These are phyloP conservation scores for Mastigias papua DNA, from an alignment of 30 jellyfish, hydroid and myxozoan genomes.

Conservation along the genomic window DNA sequence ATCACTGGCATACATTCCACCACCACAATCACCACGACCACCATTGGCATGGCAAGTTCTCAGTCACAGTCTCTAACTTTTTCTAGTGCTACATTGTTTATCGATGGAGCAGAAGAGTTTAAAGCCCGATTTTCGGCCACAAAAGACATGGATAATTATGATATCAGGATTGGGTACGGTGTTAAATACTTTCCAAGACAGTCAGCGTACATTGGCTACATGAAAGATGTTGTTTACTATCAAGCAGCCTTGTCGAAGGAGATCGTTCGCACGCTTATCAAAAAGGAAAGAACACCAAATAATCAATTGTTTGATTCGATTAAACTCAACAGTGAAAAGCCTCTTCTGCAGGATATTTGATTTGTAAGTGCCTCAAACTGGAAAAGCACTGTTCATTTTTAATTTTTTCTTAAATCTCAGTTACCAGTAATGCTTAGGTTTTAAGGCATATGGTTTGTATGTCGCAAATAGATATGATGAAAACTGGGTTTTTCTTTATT, in stretches of 20 bases:
- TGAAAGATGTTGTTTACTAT: conserved; percentile 50
- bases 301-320: neutral
- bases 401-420: no score
- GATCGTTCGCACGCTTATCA: neutral
- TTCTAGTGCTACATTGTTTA: conserved; percentile 56
- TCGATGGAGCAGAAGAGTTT: conserved; percentile 38
- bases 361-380: no score
- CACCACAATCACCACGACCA: no score
- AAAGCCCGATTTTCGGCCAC: conserved; percentile 9
- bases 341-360: neutral
- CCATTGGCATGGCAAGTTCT: no score
- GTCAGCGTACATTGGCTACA: conserved; percentile 51
- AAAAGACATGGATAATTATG: conserved; percentile 17
- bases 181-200: conserved; percentile 39
- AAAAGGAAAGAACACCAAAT: neutral
- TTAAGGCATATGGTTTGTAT: no score
- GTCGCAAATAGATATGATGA: no score
- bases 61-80: no score
- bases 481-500: no score
- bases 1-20: no score
- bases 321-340: neutral
- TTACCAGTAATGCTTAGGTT: no score
- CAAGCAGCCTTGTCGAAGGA: conserved; percentile 47
- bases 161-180: conserved; percentile 57
- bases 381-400: no score